These are phyloP conservation scores for Syngnathoides biaculeatus DNA, from an alignment of 2,113 vertebrate species.

Conservation along the genomic window DNA sequence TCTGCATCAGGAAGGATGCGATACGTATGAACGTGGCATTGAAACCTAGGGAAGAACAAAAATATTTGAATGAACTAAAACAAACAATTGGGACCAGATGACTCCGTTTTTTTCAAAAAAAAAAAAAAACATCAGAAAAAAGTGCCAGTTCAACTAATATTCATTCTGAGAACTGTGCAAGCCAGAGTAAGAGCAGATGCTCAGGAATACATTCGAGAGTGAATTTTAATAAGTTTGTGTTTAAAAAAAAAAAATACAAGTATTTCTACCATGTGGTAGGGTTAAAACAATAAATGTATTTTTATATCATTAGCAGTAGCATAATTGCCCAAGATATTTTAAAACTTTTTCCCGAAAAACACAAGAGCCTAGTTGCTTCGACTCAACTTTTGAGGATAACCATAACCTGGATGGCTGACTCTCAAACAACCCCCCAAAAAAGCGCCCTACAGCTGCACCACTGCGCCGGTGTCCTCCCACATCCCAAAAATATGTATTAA, in stretches of 20 bases:
- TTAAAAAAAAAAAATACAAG: too few species aligned
- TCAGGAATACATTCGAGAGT: not conserved
- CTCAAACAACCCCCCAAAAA: too few species aligned
- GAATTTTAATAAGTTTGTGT: not conserved
- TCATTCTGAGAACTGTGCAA: not conserved
- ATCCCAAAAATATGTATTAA: too few species aligned
- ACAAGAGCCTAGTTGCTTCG: too few species aligned
- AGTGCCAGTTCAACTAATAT: too few species aligned
- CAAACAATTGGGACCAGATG: not conserved
- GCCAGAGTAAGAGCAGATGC: not conserved
- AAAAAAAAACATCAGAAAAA: not conserved
- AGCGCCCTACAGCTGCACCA: too few species aligned
- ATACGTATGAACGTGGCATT: conserved; percentile 83
- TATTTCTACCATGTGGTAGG: not conserved
- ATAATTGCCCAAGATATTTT: not conserved
- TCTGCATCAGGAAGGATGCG: conserved; percentile 82
- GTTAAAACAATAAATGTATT: not conserved
- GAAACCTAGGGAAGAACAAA: conserved; percentile 71
- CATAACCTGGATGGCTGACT: too few species aligned
- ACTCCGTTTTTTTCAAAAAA: too few species aligned
- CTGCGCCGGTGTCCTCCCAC: too few species aligned
- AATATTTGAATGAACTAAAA: not conserved
- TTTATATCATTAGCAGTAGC: not conserved
- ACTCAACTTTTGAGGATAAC: too few species aligned
- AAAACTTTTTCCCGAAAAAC: not conserved